Conservation (phyloP, 2,113 vertebrate species). For the Butorides virescens region DNA sequence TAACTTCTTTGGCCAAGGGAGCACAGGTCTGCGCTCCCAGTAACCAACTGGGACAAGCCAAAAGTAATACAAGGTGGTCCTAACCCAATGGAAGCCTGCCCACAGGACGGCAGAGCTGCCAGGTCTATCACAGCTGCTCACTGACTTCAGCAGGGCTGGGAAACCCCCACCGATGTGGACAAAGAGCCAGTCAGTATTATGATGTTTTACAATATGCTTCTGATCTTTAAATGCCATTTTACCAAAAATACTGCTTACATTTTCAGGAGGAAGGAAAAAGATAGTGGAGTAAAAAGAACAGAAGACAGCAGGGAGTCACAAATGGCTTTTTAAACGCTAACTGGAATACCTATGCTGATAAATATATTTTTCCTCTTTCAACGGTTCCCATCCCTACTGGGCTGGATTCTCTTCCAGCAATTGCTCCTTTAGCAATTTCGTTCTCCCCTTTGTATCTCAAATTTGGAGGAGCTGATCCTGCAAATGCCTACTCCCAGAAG, state of each 20-base stretch:
- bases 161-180: background rate
- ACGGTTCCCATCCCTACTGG: background rate
- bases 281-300: background rate
- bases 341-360: background rate
- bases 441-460: background rate
- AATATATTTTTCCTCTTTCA: background rate
- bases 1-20: background rate
- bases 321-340: background rate
- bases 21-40: background rate
- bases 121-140: background rate
- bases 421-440: background rate
- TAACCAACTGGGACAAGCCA: background rate
- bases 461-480: background rate
- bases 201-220: background rate
- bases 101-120: background rate
- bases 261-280: background rate
- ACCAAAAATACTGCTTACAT: background rate
- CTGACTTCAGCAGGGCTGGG: background rate
- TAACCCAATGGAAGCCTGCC: background rate
- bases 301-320: background rate
- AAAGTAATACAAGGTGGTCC: background rate
- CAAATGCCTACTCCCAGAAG: background rate
- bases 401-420: background rate
- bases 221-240: background rate
- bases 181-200: background rate